A percentile compares a stretch with the other conserved stretches of the same genome.
These are phyloP conservation scores for Auanema sp. DNA, from an alignment of 2,888 invertebrate species.

Conservation along the genomic window DNA sequence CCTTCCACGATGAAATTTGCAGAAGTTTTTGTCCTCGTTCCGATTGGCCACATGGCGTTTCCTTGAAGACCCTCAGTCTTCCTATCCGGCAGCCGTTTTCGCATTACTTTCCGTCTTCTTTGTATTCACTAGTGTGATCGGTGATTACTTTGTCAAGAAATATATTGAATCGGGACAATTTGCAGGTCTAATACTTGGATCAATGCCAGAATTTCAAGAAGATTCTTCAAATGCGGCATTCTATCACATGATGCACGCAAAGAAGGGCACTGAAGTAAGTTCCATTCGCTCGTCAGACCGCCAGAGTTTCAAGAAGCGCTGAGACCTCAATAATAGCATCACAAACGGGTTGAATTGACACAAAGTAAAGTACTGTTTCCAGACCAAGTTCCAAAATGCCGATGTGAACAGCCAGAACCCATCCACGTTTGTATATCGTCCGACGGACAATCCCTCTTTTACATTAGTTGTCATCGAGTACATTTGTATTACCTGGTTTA, in stretches of 20 bases:
- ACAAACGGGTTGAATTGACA: not conserved
- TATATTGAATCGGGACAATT: not conserved
- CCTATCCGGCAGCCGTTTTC: conserved; percentile 52
- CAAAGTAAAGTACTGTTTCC: conserved; percentile 22
- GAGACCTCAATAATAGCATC: no score
- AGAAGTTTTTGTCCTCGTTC: conserved; percentile 32
- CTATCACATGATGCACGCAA: conserved; percentile 55
- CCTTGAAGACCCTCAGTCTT: conserved; percentile 60
- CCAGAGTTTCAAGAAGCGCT: no score
- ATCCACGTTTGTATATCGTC: conserved; percentile 39
- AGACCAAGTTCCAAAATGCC: conserved; percentile 19
- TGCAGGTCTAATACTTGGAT: conserved; percentile 58
- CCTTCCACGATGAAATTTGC: not conserved
- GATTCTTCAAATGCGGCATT: conserved; percentile 52
- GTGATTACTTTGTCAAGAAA: conserved; percentile 18
- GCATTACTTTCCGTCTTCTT: conserved; percentile 58
- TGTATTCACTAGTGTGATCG: conserved; percentile 60
- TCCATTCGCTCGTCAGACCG: conserved; percentile 3
- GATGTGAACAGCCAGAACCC: conserved; percentile 26
- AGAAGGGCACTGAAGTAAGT: conserved; percentile 29
- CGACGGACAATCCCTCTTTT: conserved; percentile 54
- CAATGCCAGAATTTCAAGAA: conserved; percentile 62
- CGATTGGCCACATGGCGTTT: conserved; percentile 54
- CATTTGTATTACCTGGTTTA: conserved; percentile 63
- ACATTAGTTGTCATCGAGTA: conserved; percentile 54